Percentiles rank a stretch among this genome's conserved stretches.
These are phyloP conservation scores for Rattus rattus DNA, from an alignment of 2,113 vertebrate genomes.

Conservation along the genomic window DNA sequence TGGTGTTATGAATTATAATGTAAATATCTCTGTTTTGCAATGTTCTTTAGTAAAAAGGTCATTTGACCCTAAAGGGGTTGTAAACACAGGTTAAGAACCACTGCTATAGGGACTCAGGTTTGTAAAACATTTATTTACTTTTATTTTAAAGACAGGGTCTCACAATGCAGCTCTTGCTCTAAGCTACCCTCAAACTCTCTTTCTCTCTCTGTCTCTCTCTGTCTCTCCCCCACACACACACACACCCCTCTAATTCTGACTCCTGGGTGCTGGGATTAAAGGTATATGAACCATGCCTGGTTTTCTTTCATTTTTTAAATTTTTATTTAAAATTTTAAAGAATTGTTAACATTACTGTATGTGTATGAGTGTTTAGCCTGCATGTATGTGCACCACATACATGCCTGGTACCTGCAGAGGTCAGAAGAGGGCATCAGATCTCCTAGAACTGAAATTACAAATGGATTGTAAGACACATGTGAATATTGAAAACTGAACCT, in stretches of 20 bases:
- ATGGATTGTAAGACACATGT: not conserved
- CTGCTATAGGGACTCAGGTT: not conserved
- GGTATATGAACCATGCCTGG: not conserved
- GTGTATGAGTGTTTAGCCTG: not conserved
- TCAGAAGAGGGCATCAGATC: not conserved
- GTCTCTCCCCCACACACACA: not conserved
- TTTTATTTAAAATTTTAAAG: not conserved
- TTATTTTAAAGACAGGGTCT: not conserved
- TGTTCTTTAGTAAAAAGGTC: not conserved
- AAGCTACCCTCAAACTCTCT: not conserved
- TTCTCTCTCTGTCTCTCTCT: no score
- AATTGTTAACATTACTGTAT: not conserved
- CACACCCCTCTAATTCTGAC: not conserved
- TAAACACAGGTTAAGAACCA: not conserved
- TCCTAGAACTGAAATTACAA: not conserved
- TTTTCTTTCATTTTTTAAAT: not conserved
- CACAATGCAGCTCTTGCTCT: not conserved
- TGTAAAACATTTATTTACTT: not conserved
- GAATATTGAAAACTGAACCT: not conserved
- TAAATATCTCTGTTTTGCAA: not conserved
- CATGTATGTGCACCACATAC: not conserved
- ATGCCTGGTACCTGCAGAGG: not conserved
- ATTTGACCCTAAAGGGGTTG: not conserved
- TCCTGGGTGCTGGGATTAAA: not conserved
- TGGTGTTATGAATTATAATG: not conserved